Percentiles rank a stretch among this genome's conserved stretches.
Conservation (phyloP, 2,797 vertebrate species). For the Pagetopsis macropterus region DNA sequence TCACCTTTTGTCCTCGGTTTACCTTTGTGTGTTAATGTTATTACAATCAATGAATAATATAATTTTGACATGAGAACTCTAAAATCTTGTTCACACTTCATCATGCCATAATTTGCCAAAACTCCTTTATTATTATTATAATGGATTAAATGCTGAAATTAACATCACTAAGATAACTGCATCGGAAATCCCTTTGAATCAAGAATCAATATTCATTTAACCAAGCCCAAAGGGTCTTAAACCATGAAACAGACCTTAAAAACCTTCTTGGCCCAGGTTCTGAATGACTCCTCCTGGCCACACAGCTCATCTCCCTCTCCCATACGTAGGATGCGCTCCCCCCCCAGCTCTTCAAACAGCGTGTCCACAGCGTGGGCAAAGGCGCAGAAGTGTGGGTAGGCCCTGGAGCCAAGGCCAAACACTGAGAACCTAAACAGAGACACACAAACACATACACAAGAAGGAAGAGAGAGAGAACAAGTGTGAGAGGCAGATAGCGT, state of each 20-base stretch:
- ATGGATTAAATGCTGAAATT: too few relatives aligned
- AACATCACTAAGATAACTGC: too few relatives aligned
- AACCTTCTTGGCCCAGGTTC: constrained; percentile 99
- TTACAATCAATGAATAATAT: background rate
- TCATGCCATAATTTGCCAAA: too few relatives aligned
- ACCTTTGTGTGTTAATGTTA: background rate
- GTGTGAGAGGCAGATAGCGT: constrained; percentile 22
- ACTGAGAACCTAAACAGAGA: constrained; percentile 90
- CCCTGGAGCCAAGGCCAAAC: constrained; percentile 96
- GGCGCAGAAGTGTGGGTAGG: constrained; percentile 98
- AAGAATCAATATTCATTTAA: background rate
- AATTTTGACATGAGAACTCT: background rate
- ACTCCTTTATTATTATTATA: too few relatives aligned
- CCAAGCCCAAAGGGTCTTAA: constrained; percentile 12
- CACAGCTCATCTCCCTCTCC: constrained; percentile 98
- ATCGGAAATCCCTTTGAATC: too few relatives aligned
- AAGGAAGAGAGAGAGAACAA: constrained; percentile 1
- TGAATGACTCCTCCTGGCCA: constrained; percentile 97
- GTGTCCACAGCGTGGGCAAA: constrained; percentile 98
- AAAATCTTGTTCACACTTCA: background rate
- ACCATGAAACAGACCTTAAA: constrained; percentile 88
- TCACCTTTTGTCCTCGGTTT: background rate
- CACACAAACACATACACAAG: constrained; percentile 19
- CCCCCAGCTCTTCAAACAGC: constrained; percentile 95
- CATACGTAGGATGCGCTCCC: constrained; percentile 98